A percentile compares a stretch with the other conserved stretches of the same genome.
phyloP scores from a whole-genome alignment of 2,113 vertebrate genomes.

The Actenoides lindsayi region DNA sequence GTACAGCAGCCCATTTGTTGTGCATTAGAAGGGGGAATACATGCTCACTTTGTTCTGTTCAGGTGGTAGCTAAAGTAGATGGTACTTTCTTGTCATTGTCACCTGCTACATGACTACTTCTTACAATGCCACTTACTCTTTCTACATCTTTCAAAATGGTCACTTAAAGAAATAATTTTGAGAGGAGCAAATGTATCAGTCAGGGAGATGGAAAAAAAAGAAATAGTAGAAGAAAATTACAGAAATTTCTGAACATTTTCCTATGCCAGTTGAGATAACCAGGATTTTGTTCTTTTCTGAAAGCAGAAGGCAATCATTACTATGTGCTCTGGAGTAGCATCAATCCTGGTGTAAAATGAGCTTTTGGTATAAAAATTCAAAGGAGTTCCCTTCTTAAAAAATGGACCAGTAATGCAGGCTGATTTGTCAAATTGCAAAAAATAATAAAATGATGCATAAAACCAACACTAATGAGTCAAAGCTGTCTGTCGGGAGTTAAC shows the following conservation, averaged over 20 bases:
- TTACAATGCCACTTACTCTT: neutral
- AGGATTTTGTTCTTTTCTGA: neutral
- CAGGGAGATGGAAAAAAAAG: neutral
- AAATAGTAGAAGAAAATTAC: neutral
- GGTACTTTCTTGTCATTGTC: neutral
- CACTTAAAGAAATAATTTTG: neutral
- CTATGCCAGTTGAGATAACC: neutral
- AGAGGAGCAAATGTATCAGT: neutral
- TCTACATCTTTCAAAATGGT: neutral
- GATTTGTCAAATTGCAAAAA: neutral
- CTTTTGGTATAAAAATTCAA: neutral
- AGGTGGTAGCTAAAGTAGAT: neutral
- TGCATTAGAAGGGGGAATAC: neutral
- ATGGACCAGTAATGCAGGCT: neutral
- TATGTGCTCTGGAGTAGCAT: neutral
- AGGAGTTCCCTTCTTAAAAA: neutral
- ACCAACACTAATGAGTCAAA: neutral
- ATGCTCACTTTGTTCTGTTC: neutral
- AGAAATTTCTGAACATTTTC: neutral
- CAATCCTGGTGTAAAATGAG: neutral
- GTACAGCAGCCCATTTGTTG: neutral
- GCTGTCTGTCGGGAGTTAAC: neutral
- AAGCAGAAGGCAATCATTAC: neutral
- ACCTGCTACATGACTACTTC: neutral
- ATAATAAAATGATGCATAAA: neutral